Percentiles rank a stretch among this genome's conserved stretches.
Evolutionary conservation across 2,113 vertebrate species (phyloP).

Genomic region (Vulpes lagopus): DNA sequence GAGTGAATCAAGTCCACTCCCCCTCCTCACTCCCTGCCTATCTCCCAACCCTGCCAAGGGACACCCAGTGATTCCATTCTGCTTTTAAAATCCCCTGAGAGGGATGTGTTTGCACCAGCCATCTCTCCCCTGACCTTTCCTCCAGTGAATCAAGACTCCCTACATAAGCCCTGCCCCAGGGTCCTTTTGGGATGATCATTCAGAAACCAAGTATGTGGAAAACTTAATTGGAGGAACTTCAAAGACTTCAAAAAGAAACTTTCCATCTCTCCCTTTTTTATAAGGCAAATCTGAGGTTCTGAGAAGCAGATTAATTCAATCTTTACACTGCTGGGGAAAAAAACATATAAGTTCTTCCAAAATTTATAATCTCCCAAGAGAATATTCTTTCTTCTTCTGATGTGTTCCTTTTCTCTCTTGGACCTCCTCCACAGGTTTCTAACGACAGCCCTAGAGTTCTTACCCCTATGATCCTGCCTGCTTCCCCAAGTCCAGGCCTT

Average conservation of each 20-base stretch:
- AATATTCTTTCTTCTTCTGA: background rate
- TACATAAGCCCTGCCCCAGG: background rate
- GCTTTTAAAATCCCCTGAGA: background rate
- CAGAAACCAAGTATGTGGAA: slow-evolving; percentile 27
- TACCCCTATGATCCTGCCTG: background rate
- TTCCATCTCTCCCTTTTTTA: background rate
- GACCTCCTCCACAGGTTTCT: slow-evolving; percentile 7
- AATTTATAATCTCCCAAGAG: background rate
- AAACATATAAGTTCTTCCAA: background rate
- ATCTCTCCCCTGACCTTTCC: background rate
- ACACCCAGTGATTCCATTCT: background rate
- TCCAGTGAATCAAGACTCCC: background rate
- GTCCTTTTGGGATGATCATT: background rate
- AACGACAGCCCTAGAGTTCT: background rate
- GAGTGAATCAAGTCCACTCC: background rate
- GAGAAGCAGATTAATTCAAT: slow-evolving; percentile 22
- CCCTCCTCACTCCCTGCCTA: background rate
- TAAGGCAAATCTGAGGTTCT: slow-evolving; percentile 17
- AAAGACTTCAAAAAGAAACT: slow-evolving; percentile 8
- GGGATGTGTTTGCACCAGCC: background rate
- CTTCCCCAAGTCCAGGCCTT: background rate
- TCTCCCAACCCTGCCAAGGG: background rate
- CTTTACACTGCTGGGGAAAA: background rate
- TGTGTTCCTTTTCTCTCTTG: background rate
- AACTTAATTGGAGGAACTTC: background rate